Evolutionary conservation across 2,797 vertebrate species (phyloP), one percentile per base, ranked within the genome.

Genomic region (Falco rusticolus): DNA sequence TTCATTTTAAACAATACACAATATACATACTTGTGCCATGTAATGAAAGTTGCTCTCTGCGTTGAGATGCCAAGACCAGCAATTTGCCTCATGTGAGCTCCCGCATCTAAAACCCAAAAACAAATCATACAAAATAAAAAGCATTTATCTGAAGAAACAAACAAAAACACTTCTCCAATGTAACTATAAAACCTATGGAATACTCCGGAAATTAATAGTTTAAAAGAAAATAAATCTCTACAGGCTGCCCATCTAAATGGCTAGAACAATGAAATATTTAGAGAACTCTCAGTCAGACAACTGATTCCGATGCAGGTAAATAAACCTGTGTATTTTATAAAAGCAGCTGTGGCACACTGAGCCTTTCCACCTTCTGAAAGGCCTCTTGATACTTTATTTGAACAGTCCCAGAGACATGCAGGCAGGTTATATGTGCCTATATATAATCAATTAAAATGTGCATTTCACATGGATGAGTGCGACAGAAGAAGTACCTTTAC

Each of bases 21-120:
- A 29, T 10, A 53, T 17, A 96, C 97, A 87, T 96, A 99, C 99
- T 98, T 99, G 98, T 99, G 97, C 99, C 99, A 99, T 0, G 99
- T 99, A 83, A 99, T 99, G 87, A 99, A 99, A 47, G 99, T 99
- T 64, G 76, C 98, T 96, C 99, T 98, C 93, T 99, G 99, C 2
- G 99, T 99, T 47, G 99, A 99, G 90, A 99, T 99, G 29, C 99
- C 99, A 60, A 99, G 98, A 34, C 98, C 98, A 61, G 98, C 98
- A 70, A 99, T 98, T 95, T 99, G 99, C 89, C 72, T 95, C 98
- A 99, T 99, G 82, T 99, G 98, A 80, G 99, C 91, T 64, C 98
- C 98, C 31, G 99, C 98, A 97, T 98, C 99, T 99, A 82, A 83
- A 96, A 91, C 43, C 0, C 4, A 4, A 76, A 61, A 59, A 2